phyloP scores from a whole-genome alignment of 2,797 vertebrate genomes.

The Karalla daura region DNA sequence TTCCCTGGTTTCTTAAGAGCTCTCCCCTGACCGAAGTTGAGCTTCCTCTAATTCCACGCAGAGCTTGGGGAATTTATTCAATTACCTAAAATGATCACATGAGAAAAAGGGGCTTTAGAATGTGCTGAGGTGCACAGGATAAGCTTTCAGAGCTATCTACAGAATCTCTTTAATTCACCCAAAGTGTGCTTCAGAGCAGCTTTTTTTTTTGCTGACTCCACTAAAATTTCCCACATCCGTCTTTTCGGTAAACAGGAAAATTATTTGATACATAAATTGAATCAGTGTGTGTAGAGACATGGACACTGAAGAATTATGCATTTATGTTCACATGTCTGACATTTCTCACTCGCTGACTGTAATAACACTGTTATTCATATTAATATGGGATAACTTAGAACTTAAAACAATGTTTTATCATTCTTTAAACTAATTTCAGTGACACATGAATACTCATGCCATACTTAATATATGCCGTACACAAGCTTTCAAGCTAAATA shows the following conservation, averaged over 20 bases:
- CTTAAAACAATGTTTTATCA: not conserved
- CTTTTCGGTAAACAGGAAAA: conserved; percentile 65
- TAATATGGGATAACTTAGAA: not conserved
- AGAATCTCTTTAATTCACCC: conserved; percentile 73
- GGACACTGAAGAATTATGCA: not conserved
- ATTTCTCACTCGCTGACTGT: not conserved
- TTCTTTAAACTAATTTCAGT: not conserved
- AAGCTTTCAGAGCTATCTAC: conserved; percentile 74
- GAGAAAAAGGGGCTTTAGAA: conserved; percentile 76
- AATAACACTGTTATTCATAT: not conserved
- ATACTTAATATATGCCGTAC: too few species aligned
- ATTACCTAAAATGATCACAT: conserved; percentile 83
- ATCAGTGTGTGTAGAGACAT: conserved; percentile 1
- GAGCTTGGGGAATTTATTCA: conserved; percentile 80
- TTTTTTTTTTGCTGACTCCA: conserved; percentile 64
- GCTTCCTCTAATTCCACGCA: conserved; percentile 76
- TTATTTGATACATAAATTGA: conserved; percentile 30
- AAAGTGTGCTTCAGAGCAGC: conserved; percentile 65
- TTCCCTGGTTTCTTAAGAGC: conserved; percentile 79
- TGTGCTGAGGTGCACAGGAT: conserved; percentile 84
- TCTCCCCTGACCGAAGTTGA: conserved; percentile 77
- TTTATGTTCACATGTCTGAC: not conserved
- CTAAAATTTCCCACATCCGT: conserved; percentile 53
- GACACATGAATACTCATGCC: too few species aligned
- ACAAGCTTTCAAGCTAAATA: too few species aligned